A percentile compares a stretch with the other conserved stretches of the same genome.
Conservation (phyloP, 2,888 invertebrate species). For the Neelides folsomi region DNA sequence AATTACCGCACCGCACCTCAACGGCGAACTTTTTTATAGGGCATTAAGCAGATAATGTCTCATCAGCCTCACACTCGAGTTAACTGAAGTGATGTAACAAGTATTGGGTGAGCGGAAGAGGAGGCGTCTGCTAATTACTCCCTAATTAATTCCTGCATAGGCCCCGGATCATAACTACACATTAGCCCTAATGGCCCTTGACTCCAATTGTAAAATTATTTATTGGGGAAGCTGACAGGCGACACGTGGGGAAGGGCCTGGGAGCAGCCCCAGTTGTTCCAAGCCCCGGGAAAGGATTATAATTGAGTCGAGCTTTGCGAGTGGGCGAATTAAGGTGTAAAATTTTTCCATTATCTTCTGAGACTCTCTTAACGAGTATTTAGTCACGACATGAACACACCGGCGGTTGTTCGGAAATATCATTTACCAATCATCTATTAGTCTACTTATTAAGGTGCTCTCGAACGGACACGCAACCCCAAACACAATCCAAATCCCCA, state of each 20-base stretch:
- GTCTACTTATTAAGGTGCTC: not conserved
- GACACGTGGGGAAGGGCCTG: not conserved
- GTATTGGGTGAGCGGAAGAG: no score
- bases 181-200: not conserved
- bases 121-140: no score
- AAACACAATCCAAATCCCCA: no score
- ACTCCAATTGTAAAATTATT: not conserved
- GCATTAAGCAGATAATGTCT: no score
- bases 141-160: not conserved
- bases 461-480: not conserved
- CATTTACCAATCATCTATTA: not conserved
- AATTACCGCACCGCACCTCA: no score
- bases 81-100: no score
- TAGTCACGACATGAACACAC: not conserved
- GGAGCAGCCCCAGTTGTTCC: not conserved
- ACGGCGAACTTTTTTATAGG: no score
- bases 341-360: slow-evolving; percentile 6
- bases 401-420: not conserved
- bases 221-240: not conserved
- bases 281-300: not conserved
- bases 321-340: slow-evolving; percentile 8
- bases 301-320: not conserved
- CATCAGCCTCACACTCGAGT: no score
- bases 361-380: slow-evolving; percentile 2
- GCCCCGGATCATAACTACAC: not conserved